phyloP scores from a whole-genome alignment of 1,140 invertebrate genomes.

The Drosophila leontia region DNA sequence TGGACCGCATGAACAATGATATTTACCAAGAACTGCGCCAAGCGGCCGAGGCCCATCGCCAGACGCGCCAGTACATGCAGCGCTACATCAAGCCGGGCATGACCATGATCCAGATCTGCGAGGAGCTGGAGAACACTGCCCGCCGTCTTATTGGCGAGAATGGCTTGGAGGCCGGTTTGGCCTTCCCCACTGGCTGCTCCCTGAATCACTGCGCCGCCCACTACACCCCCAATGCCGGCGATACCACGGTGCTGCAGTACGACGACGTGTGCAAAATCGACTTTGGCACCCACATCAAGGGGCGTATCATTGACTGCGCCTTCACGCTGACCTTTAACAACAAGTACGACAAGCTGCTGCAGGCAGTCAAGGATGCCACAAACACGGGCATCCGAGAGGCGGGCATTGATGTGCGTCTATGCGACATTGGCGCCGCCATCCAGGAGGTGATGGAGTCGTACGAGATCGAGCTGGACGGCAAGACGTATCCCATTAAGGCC shows the following conservation, averaged over 20 bases:
- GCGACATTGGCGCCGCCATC: conserved; percentile 98
- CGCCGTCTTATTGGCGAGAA: conserved; percentile 97
- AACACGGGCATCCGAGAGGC: conserved; percentile 98
- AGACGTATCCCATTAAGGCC: conserved; percentile 98
- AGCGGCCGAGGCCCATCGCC: conserved; percentile 98
- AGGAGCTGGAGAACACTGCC: conserved; percentile 96
- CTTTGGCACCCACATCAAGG: conserved; percentile 99
- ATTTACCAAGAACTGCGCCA: conserved; percentile 97
- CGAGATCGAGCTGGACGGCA: conserved; percentile 99
- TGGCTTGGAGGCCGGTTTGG: conserved; percentile 97
- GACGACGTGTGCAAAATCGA: conserved; percentile 99
- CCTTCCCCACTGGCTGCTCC: conserved; percentile 99
- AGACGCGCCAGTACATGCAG: conserved; percentile 96
- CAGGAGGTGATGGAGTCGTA: conserved; percentile 99
- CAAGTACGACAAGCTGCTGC: conserved; percentile 97
- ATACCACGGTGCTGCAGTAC: conserved; percentile 96
- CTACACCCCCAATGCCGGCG: conserved; percentile 99
- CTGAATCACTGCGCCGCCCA: conserved; percentile 99
- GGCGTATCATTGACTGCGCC: conserved; percentile 99
- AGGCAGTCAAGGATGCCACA: conserved; percentile 98
- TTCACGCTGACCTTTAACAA: conserved; percentile 99
- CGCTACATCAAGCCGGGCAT: conserved; percentile 98
- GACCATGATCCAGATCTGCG: conserved; percentile 99
- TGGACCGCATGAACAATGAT: conserved; percentile 93
- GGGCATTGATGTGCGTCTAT: conserved; percentile 98